Conservation (phyloP, 2,113 vertebrate species). For the Craseonycteris thonglongyai region DNA sequence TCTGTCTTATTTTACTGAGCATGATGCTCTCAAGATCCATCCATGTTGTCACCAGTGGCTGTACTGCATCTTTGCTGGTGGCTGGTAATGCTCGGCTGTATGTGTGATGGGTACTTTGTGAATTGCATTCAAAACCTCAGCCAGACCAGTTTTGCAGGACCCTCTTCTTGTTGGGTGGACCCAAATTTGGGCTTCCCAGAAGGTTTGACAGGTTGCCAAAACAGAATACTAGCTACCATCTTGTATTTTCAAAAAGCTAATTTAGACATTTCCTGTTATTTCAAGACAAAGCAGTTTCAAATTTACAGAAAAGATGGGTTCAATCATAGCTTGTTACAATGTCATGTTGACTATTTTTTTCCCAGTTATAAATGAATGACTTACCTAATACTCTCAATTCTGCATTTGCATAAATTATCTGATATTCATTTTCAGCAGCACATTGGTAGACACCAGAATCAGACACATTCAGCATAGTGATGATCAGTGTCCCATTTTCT, state of each 20-base stretch:
- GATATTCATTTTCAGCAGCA: slow-evolving; percentile 87
- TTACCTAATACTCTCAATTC: slow-evolving; percentile 92
- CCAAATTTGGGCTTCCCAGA: rapidly evolving
- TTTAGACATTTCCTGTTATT: neutral
- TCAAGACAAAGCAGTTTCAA: neutral
- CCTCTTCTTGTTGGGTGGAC: neutral
- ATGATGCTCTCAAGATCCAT: too few species aligned
- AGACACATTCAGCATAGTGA: slow-evolving; percentile 82
- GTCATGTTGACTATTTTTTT: neutral
- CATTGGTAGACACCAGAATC: slow-evolving; percentile 95
- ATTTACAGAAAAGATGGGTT: neutral
- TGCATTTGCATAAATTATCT: slow-evolving; percentile 85
- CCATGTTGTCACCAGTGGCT: too few species aligned
- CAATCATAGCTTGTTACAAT: neutral
- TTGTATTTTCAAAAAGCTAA: neutral
- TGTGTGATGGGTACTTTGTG: too few species aligned
- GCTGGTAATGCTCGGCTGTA: too few species aligned
- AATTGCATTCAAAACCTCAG: neutral
- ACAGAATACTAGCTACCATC: neutral
- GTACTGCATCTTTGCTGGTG: too few species aligned
- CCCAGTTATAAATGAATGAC: slow-evolving; percentile 63
- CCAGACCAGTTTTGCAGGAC: neutral
- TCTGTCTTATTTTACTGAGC: too few species aligned
- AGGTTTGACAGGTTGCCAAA: neutral
- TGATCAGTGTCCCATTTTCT: slow-evolving; percentile 83